Evolutionary conservation across 2,113 vertebrate species (phyloP), one percentile per base, ranked within the genome.

Genomic region (Drymodes brunneopygia): DNA sequence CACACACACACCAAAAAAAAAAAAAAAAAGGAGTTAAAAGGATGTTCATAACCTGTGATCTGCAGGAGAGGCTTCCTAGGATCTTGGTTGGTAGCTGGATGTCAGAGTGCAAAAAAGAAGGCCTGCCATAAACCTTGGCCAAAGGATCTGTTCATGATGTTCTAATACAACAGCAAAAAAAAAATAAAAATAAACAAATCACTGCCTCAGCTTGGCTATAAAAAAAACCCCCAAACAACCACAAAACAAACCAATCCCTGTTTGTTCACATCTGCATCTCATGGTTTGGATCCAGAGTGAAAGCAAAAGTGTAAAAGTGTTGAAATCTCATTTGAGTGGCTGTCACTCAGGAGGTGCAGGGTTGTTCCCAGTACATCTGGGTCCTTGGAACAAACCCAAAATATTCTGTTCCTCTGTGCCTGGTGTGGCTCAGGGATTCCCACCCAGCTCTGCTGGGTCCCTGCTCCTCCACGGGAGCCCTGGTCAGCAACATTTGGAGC

Each of bases 401-500:
- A 16, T 12, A 28, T 13, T 6, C 9, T 33, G 33, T 42, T 84
- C 60, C 28, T 53, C 2, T 31, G 12, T 72, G 54, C n/a, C 22
- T 75, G 57, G 2, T 27, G 8, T 67, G 53, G 24, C 35, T 74
- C 35, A 12, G 22, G 69, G 17, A 27, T 48, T 69, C 57, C 51
- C 40, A 33, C 11, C 12, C 27, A 36, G 24, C 19, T 25, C 14
- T 51, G 40, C 38, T 22, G 64, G 20, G 9, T 72, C 48, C 28
- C 29, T 65, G 48, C n/a, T 85, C 51, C 51, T 24, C 33, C 22
- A 48, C 3, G 3, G 22, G 12, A 74, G 42, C 29, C 3, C 10
- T 11, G 11, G 5, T 23, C 40, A 38, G 28, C 24, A 61, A 1
- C 0, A 0, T 29, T 38, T 21, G 14, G n/a, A 36, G 23, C 25